These are phyloP conservation scores for Lasioglossum oenotherae DNA, from an alignment of 2,888 invertebrate species.

Conservation along the genomic window DNA sequence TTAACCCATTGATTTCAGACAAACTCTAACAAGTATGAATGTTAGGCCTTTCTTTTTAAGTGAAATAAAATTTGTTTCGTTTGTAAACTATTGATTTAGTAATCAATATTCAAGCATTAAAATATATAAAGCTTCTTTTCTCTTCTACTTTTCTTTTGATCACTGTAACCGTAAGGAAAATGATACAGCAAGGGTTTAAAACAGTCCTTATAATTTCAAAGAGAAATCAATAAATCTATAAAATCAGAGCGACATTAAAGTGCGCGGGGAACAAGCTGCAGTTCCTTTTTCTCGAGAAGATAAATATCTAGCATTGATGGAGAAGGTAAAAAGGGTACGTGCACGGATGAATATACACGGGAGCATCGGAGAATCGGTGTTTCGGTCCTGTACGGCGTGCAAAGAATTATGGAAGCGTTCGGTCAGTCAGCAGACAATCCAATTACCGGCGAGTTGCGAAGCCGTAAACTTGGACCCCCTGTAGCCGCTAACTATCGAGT, in stretches of 20 bases:
- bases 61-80: too few species aligned
- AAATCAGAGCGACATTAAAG: not conserved
- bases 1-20: too few species aligned
- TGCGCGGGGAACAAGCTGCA: not conserved
- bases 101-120: too few species aligned
- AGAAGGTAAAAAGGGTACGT: not conserved
- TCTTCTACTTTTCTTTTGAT: too few species aligned
- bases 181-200: not conserved
- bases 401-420: constrained; percentile 76
- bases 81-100: too few species aligned
- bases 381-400: constrained; percentile 40
- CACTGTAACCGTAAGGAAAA: too few species aligned
- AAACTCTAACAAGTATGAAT: too few species aligned
- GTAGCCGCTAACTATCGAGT: constrained; percentile 63
- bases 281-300: not conserved
- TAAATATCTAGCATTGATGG: not conserved
- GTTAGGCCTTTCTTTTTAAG: too few species aligned
- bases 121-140: too few species aligned
- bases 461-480: constrained; percentile 75
- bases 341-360: constrained; percentile 1
- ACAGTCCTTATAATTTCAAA: not conserved
- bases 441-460: constrained; percentile 75
- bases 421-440: constrained; percentile 77
- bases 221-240: not conserved
- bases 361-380: constrained; percentile 29